A percentile compares a stretch with the other conserved stretches of the same genome.
phyloP scores from a whole-genome alignment of 2,113 vertebrate species.

The Bos indicus region DNA sequence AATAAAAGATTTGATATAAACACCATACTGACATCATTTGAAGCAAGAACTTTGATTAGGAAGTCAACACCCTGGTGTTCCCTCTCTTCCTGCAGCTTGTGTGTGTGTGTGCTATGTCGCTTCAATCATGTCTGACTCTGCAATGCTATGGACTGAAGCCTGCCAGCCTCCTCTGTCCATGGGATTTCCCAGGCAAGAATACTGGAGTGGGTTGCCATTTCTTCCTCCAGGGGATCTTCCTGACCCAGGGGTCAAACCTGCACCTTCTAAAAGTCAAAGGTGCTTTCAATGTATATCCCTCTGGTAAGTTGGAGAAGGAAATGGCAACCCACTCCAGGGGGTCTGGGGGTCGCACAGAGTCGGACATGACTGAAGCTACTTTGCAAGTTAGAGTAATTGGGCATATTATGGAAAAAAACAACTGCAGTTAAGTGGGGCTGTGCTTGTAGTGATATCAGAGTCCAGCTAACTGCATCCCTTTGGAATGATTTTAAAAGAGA shows the following conservation, averaged over 20 bases:
- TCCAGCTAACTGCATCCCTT: not conserved
- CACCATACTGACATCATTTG: not conserved
- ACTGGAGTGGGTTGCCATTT: not conserved
- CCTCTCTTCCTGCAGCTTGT: not conserved
- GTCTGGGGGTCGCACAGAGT: too few species aligned
- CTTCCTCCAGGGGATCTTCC: not conserved
- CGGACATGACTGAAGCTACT: too few species aligned
- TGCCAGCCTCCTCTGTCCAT: not conserved
- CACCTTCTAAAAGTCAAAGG: not conserved
- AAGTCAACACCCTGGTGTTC: not conserved
- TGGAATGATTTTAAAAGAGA: not conserved
- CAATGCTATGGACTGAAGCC: not conserved
- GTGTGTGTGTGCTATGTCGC: not conserved
- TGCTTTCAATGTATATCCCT: not conserved
- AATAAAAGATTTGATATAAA: conserved; percentile 30
- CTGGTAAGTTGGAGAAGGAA: not conserved
- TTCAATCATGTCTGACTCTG: not conserved
- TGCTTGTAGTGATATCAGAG: not conserved
- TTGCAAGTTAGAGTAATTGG: not conserved
- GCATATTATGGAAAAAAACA: not conserved
- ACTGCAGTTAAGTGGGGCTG: not conserved
- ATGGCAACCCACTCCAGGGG: too few species aligned
- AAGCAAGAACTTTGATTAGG: not conserved
- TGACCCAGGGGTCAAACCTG: not conserved
- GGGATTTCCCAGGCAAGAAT: not conserved